Base-by-base conservation (phyloP, 2,797 vertebrate genomes). In the Moxostoma hubbsi region DNA sequence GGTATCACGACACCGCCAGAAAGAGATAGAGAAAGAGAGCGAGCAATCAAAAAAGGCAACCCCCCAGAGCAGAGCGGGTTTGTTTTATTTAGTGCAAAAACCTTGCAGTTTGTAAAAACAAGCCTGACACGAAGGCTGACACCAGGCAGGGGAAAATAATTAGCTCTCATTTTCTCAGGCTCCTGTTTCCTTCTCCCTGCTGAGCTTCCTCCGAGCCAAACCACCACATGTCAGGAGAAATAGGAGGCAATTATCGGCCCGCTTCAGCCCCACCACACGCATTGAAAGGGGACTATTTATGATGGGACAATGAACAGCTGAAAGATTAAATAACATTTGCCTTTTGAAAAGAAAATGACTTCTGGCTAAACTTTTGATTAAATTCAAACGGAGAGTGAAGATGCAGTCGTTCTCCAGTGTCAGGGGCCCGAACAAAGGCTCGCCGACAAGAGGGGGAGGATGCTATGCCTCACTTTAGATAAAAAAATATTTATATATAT, bases 251-350 rank as follows among this genome's bases (percentile, higher is more conserved):
- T 99, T 99, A 99, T 97, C 97, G 95, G 95, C 96, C 98, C 97
- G 97, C 98, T 98, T 99, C 97, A 99, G 98, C 96, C 97, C 96
- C 94, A 96, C 96, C 97, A 97, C 98, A 98, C 96, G 96, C 96
- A 96, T 96, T 98, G 97, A 99, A 98, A 99, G 97, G 97, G 97
- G 97, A 98, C 97, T 98, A 99, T 98, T 99, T 98, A 99, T 99
- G 98, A 98, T 96, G 97, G 97, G 96, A 99, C 98, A 99, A 99
- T 99, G 98, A 99, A 97, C 98, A 99, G 98, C 98, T 99, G 97
- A 99, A 99, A 99, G 97, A 99, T 99, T 99, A 99, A 99, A 99
- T 99, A 99, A 99, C 98, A 96, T 99, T 99, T 98, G 96, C 97
- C 97, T 98, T 99, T 99, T 98, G 96, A 98, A 98, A 98, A 97